These are phyloP conservation scores for Drosophila chauvacae DNA, from an alignment of 1,140 invertebrate species.

Conservation along the genomic window DNA sequence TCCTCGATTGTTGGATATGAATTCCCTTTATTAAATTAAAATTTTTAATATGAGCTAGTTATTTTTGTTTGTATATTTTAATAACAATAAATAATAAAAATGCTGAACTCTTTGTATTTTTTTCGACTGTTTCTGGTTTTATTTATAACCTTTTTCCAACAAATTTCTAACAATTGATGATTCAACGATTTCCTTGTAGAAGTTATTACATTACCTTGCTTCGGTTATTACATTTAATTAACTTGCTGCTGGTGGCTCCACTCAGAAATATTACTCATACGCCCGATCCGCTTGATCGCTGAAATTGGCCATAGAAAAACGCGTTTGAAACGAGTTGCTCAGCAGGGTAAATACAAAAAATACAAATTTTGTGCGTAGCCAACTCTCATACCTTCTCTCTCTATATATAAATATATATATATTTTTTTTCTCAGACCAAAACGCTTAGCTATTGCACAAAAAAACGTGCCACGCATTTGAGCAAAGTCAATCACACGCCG, in stretches of 20 bases:
- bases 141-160: neutral
- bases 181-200: conserved; percentile 21
- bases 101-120: neutral
- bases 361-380: conserved; percentile 34
- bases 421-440: conserved; percentile 21
- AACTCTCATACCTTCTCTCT: conserved; percentile 17
- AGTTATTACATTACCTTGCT: conserved; percentile 25
- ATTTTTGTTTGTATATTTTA: neutral
- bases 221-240: conserved; percentile 37
- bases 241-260: conserved; percentile 15
- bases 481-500: conserved; percentile 44
- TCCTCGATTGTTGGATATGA: no score
- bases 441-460: conserved; percentile 58
- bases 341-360: neutral
- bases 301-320: conserved; percentile 56
- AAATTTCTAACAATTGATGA: conserved; percentile 14
- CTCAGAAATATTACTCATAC: conserved; percentile 63
- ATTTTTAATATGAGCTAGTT: neutral
- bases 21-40: no score
- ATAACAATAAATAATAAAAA: no score
- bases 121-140: neutral
- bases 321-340: conserved; percentile 58
- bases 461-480: conserved; percentile 77
- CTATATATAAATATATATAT: neutral
- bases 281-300: conserved; percentile 26